A percentile compares a stretch with the other conserved stretches of the same genome.
phyloP scores from a whole-genome alignment of 1,140 invertebrate genomes.

The Pseudomyrmex flavicornis region DNA sequence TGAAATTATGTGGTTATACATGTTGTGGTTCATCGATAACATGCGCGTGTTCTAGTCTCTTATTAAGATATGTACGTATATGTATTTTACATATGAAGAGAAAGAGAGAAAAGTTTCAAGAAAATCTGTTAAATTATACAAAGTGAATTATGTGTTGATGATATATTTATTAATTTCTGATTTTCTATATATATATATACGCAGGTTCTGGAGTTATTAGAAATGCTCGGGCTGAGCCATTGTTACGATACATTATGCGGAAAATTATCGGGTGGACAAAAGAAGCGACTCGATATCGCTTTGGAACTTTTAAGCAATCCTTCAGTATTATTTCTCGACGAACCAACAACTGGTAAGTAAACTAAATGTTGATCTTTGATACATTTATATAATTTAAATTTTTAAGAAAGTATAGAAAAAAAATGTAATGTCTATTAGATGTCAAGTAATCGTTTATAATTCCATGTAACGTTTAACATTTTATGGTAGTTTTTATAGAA shows the following conservation, averaged over 20 bases:
- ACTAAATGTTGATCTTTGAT: not conserved
- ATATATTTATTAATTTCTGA: not conserved
- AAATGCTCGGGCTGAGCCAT: conserved; percentile 87
- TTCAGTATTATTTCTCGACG: conserved; percentile 92
- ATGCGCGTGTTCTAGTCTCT: too few species aligned
- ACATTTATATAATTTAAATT: not conserved
- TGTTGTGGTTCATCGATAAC: too few species aligned
- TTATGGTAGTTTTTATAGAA: too few species aligned
- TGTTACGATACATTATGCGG: conserved; percentile 87
- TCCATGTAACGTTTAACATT: too few species aligned
- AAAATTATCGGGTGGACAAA: conserved; percentile 89
- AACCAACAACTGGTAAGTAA: conserved; percentile 89
- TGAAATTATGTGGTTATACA: too few species aligned
- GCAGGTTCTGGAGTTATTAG: conserved; percentile 86
- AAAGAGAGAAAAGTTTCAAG: too few species aligned
- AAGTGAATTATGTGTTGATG: too few species aligned
- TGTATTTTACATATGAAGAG: too few species aligned
- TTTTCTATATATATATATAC: conserved; percentile 1
- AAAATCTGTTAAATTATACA: too few species aligned
- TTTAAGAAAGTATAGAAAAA: not conserved
- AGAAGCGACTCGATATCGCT: conserved; percentile 90
- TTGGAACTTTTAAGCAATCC: conserved; percentile 89
- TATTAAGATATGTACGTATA: too few species aligned
- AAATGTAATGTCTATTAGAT: too few species aligned
- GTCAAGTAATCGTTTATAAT: too few species aligned